These are phyloP conservation scores for Pentamera pediparva DNA, from an alignment of 53 echinoderm and acorn worm genomes.

Conservation along the genomic window DNA sequence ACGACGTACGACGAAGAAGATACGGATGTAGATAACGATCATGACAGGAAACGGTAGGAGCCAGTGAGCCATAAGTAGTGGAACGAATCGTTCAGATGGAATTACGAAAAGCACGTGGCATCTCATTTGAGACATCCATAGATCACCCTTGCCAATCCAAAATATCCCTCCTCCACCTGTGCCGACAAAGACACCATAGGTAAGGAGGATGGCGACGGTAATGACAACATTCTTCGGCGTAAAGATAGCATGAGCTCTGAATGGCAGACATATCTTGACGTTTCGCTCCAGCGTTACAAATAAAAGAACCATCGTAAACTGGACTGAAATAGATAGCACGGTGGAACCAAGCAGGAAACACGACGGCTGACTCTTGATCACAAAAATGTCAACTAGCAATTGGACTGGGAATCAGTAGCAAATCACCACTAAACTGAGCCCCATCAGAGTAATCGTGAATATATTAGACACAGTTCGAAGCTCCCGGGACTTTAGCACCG, in stretches of 20 bases:
- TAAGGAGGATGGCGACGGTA: background rate
- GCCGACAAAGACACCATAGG: background rate
- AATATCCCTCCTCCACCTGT: background rate
- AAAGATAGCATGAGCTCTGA: slow-evolving; percentile 1
- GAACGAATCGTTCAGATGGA: background rate
- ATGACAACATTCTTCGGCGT: background rate
- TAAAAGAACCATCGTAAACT: slow-evolving; percentile 4
- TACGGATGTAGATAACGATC: slow-evolving; percentile 3
- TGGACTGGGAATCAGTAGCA: background rate
- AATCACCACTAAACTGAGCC: background rate
- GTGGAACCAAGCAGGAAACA: slow-evolving; percentile 4
- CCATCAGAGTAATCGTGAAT: slow-evolving; percentile 8
- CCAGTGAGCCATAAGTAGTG: slow-evolving; percentile 3
- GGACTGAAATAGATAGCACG: background rate
- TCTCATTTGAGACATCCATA: background rate
- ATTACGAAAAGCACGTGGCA: background rate
- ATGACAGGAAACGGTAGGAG: slow-evolving; percentile 15
- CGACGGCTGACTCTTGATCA: slow-evolving; percentile 10
- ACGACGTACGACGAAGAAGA: slow-evolving; percentile 5
- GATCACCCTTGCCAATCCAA: slow-evolving; percentile 15
- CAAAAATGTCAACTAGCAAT: background rate
- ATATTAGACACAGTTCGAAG: slow-evolving; percentile 10
- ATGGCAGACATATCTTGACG: slow-evolving; percentile 9
- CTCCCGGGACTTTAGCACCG: background rate
- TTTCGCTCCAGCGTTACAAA: slow-evolving; percentile 11